Base-by-base conservation (phyloP, 92 coral and sea anemone genomes). In the Porites divaricata region DNA sequence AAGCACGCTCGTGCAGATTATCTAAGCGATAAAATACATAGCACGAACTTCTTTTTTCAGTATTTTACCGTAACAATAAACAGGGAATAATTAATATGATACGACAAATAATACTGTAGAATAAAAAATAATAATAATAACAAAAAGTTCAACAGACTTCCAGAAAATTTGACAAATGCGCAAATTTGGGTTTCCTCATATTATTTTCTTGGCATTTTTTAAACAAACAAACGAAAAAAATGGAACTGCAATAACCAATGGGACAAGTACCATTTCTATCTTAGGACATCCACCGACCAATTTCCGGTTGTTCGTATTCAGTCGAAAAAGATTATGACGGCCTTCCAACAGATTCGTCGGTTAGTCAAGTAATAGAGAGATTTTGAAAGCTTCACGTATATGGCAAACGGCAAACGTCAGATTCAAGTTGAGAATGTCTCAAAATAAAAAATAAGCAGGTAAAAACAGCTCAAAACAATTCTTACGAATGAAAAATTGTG, bases 171-270 rank as follows among this genome's bases (percentile, higher is more conserved):
- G 8, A n/a, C 65, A 19, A 19, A 61, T n/a, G 65, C 14, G 12
- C 16, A 54, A 54, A 2, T 61, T 16, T 19, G 2, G 4, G 1
- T 14, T n/a, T n/a, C 15, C 51, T 35, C 1, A 71, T 52, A 71
- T 50, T 71, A 49, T 72, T 72, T 72, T 22, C 76, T 72, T 50
- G 76, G 6, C 6, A 9, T 72, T 54, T 72, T 35, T 35, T 35
- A 35, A 35, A 35, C 45, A 35, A 35, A 4, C 45, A 35, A n/a
- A 50, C 5, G 24, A 72, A 72, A 71, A 71, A 71, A 71, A 8
- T 17, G 21, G 59, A n/a, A 51, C 17, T 41, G 28, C 41, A 41
- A 70, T 45, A 16, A 14, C 20, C 50, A 17, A 45, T 26, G 25
- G 28, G 0, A 45, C 24, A 48, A 71, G n/a, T 9, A 61, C 65